phyloP scores from a whole-genome alignment of 2,113 vertebrate species.

The Ardeotis arabs region DNA sequence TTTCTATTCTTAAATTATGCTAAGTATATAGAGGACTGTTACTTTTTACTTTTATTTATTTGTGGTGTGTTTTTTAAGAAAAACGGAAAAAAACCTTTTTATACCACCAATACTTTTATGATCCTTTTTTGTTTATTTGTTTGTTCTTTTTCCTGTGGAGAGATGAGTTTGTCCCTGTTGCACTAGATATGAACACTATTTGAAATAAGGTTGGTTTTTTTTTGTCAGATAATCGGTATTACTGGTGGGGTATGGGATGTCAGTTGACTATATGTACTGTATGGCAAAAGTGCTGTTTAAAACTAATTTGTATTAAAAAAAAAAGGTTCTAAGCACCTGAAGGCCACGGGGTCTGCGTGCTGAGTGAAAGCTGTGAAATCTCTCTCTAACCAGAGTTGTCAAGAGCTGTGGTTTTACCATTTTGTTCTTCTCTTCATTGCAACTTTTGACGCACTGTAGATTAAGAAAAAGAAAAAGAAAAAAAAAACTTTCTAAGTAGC shows the following conservation, averaged over 20 bases:
- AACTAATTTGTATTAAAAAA: constrained; percentile 66
- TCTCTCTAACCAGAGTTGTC: constrained; percentile 67
- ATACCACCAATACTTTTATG: constrained; percentile 68
- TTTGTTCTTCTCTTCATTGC: constrained; percentile 62
- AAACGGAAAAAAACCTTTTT: constrained; percentile 63
- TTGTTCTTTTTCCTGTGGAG: constrained; percentile 79
- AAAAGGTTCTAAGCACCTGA: constrained; percentile 65
- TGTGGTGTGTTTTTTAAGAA: constrained; percentile 67
- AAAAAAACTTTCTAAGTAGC: constrained; percentile 45
- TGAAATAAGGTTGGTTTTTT: constrained; percentile 55
- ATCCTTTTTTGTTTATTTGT: neutral
- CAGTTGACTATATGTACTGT: constrained; percentile 63
- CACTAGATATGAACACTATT: constrained; percentile 76
- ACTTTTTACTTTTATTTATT: constrained; percentile 80
- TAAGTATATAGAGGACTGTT: constrained; percentile 80
- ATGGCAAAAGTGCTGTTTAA: constrained; percentile 75
- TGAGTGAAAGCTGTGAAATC: constrained; percentile 79
- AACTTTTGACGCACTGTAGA: constrained; percentile 56
- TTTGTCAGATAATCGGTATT: constrained; percentile 63
- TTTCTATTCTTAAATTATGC: constrained; percentile 82
- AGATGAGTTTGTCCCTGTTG: constrained; percentile 79
- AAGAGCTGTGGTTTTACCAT: constrained; percentile 71
- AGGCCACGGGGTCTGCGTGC: neutral
- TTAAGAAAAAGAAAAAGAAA: neutral
- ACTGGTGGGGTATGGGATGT: constrained; percentile 56